phyloP scores from a whole-genome alignment of 2,888 invertebrate genomes.

The Zonitis immaculata region DNA sequence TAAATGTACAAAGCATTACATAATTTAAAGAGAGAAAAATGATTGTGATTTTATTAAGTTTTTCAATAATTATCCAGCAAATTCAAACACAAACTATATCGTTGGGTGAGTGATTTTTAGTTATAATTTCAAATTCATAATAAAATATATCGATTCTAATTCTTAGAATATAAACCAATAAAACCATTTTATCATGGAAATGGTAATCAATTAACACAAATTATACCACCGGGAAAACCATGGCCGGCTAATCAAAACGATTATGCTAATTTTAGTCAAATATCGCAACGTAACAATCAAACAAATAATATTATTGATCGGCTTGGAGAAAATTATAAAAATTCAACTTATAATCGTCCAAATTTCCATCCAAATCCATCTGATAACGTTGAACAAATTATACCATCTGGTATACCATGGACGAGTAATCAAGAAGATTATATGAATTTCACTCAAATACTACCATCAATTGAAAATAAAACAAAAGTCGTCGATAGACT shows the following conservation, averaged over 20 bases:
- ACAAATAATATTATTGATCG: conserved; percentile 1
- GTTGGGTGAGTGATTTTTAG: background rate
- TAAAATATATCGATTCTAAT: background rate
- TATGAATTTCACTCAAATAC: background rate
- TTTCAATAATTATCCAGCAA: background rate
- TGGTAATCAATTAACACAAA: conserved; percentile 10
- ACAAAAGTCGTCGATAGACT: conserved; percentile 2
- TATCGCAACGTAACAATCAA: background rate
- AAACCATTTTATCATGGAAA: conserved; percentile 5
- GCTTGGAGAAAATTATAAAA: background rate
- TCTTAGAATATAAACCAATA: conserved; percentile 8
- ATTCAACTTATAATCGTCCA: background rate
- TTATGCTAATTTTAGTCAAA: conserved; percentile 7
- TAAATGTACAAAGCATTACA: background rate
- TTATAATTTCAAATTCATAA: background rate
- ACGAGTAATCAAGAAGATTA: conserved; percentile 16
- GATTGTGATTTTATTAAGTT: background rate
- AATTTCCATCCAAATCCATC: conserved; percentile 9
- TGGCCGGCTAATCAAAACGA: conserved; percentile 21
- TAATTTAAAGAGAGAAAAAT: background rate
- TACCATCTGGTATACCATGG: conserved; percentile 26
- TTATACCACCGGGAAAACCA: conserved; percentile 25
- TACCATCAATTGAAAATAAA: background rate
- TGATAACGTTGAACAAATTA: conserved; percentile 15
- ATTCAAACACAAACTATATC: background rate